Evolutionary conservation across 2,888 invertebrate genomes (phyloP), one percentile per base, ranked within the genome.

Genomic region (Megastigmus dorsalis): DNA sequence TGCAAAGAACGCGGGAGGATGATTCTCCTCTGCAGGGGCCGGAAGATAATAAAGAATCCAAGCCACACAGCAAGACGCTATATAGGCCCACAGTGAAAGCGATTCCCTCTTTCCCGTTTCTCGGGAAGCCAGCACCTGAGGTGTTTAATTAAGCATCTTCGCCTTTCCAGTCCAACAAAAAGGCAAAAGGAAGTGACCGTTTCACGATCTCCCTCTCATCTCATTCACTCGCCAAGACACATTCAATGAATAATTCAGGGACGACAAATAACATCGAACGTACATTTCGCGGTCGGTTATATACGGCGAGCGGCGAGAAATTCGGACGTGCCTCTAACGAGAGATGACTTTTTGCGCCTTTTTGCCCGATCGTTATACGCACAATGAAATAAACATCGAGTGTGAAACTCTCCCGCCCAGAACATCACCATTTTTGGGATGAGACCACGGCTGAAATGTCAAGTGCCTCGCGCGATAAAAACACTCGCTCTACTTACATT

Each of bases 141-240:
- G 52, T 52, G 65, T 45, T 67, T 55, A 45, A 67, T 55, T 55
- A 67, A 67, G 55, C 23, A 55, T 55, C 55, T 43, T 55, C 48
- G 36, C 45, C 55, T 43, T 55, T 33, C 23, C 45, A 33, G n/a
- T 33, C 67, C 36, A 41, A 23, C 23, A 36, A 65, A 52, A 52
- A n/a, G n/a, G n/a, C n/a, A n/a, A n/a, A n/a, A n/a, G n/a, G n/a
- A n/a, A n/a, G n/a, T n/a, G n/a, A 52, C 36, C 13, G 38, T 57
- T n/a, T n/a, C n/a, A n/a, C n/a, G n/a, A n/a, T n/a, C n/a, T n/a
- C n/a, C 18, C 23, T n/a, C 3, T 13, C n/a, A 36, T 57, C 54
- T 33, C n/a, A n/a, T 15, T 23, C 50, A 13, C n/a, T n/a, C n/a
- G n/a, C n/a, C n/a, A n/a, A n/a, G 10, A 7, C 52, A 50, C 18